These are phyloP conservation scores for Coremacera marginata DNA, from an alignment of 2,888 invertebrate genomes.

Conservation along the genomic window DNA sequence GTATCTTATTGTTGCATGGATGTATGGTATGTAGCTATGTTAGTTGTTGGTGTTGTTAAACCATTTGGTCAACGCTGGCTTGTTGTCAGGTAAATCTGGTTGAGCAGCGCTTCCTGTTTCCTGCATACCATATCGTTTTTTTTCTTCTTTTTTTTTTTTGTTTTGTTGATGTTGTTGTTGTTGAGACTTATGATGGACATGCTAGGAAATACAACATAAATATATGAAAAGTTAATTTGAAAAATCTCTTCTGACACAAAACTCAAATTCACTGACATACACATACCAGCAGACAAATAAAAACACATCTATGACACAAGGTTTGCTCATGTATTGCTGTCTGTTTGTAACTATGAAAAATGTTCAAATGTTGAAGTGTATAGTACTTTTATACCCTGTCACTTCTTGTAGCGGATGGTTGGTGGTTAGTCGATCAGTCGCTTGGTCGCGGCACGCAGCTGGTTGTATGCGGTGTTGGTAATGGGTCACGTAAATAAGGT, in stretches of 20 bases:
- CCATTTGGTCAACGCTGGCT: slow-evolving; percentile 3
- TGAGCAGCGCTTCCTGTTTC: background rate
- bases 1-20: too few species aligned
- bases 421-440: too few species aligned
- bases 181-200: slow-evolving; percentile 26
- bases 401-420: background rate
- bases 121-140: background rate
- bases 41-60: background rate
- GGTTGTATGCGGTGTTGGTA: background rate
- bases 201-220: slow-evolving; percentile 16
- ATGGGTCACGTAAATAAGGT: slow-evolving; percentile 36
- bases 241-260: slow-evolving; percentile 24
- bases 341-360: slow-evolving; percentile 20
- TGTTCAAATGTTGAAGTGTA: slow-evolving; percentile 14
- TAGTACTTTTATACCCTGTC: slow-evolving; percentile 9
- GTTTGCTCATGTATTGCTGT: background rate
- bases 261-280: slow-evolving; percentile 5
- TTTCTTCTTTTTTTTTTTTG: background rate
- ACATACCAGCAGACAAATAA: slow-evolving; percentile 20
- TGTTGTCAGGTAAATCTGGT: background rate
- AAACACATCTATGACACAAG: background rate
- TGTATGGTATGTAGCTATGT: too few species aligned
- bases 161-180: slow-evolving; percentile 7
- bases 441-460: background rate
- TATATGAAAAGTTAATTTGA: slow-evolving; percentile 35